Evolutionary conservation across 2,888 invertebrate genomes (phyloP), one percentile per base, ranked within the genome.

Genomic region (Cylloceria caligata): DNA sequence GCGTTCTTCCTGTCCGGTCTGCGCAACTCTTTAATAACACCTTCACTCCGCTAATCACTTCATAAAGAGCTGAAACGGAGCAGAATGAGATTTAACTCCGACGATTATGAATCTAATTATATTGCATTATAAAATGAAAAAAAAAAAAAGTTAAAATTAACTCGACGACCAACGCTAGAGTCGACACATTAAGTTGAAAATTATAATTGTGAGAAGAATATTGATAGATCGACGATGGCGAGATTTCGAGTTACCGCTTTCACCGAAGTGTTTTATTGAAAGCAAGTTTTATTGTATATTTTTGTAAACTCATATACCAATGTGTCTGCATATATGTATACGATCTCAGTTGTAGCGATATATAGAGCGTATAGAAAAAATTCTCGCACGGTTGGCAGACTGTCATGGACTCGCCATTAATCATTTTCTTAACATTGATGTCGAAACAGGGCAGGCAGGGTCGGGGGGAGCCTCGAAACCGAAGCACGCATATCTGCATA

Each of bases 381-480:
- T 67, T 19, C 57, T 73, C 24, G 42, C 30, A 67, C 36, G 65
- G 71, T 78, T 72, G 69, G 65, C 65, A 60, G 60, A 80, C 67
- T 75, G 75, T 80, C 79, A 73, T 79, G 73, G 45, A 71, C 27
- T 79, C 60, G 72, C 49, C 65, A 78, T 83, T 81, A 74, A 81
- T 83, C 67, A 80, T 74, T 80, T 80, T 76, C 68, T 78, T 71
- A 71, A 67, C 52, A 78, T 80, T 64, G 80, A 71, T 64, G 52
- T 34, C 74, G 74, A 78, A 55, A 60, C 71, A 36, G 52, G 27
- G 57, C 30, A n/a, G n/a, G n/a, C n/a, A n/a, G n/a, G n/a, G 64
- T 24, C 52, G 68, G 47, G 3, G 34, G 27, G 55, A 60, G 45
- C 16, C 52, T 36, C 68, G 42, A 19, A 60, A 27, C 71, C 74